Evolutionary conservation across 2,113 vertebrate species (phyloP).

Genomic region (Nerophis ophidion): DNA sequence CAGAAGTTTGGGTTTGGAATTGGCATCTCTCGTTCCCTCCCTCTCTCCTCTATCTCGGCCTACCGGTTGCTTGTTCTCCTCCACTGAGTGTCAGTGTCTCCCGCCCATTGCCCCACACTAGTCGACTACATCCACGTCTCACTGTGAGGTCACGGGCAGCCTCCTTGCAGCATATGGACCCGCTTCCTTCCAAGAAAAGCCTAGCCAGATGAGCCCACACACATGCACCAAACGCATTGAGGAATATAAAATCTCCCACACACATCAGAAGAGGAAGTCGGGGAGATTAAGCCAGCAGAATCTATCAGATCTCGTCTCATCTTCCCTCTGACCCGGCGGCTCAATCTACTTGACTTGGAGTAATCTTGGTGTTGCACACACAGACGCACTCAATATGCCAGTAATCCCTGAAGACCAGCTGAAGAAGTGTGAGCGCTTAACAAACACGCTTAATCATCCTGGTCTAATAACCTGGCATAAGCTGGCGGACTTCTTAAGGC

Average conservation of each 20-base stretch:
- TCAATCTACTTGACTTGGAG: slow-evolving; percentile 54
- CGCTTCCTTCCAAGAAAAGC: slow-evolving; percentile 62
- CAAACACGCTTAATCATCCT: slow-evolving; percentile 33
- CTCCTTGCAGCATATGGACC: slow-evolving; percentile 66
- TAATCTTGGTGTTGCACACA: slow-evolving; percentile 58
- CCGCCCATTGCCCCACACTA: slow-evolving; percentile 1
- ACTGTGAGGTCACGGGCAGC: slow-evolving; percentile 58
- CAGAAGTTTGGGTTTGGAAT: too few relatives aligned
- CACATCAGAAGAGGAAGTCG: slow-evolving; percentile 19
- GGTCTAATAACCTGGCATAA: slow-evolving; percentile 39
- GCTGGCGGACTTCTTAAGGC: slow-evolving; percentile 33
- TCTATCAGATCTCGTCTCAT: slow-evolving; percentile 54
- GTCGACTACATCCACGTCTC: slow-evolving; percentile 17
- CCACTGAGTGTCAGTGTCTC: too few relatives aligned
- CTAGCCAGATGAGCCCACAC: slow-evolving; percentile 55
- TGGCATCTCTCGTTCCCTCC: too few relatives aligned
- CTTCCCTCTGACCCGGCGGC: slow-evolving; percentile 36
- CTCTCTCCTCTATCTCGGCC: too few relatives aligned
- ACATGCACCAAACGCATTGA: neutral
- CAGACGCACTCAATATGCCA: slow-evolving; percentile 28
- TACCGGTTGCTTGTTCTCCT: too few relatives aligned
- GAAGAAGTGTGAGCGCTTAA: slow-evolving; percentile 44
- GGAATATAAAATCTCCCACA: neutral
- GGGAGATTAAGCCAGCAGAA: slow-evolving; percentile 46
- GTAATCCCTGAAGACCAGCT: slow-evolving; percentile 50